Percentiles rank a stretch among this genome's conserved stretches.
Conservation (phyloP, 2,888 invertebrate species). For the Sepioteuthis lessoniana region DNA sequence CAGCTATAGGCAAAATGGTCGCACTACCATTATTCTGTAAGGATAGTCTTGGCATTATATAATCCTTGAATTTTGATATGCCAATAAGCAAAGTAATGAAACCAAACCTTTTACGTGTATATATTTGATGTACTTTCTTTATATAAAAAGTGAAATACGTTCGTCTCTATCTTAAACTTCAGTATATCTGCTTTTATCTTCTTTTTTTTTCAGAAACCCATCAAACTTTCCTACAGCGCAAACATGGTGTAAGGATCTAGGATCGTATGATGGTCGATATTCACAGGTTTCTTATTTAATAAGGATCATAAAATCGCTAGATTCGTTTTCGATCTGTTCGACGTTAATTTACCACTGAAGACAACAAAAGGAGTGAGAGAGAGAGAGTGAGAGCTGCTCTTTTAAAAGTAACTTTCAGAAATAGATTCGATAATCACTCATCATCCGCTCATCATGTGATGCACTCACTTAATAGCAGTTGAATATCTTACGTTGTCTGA, state of each 20-base stretch:
- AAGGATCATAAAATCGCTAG: not conserved
- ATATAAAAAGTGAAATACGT: no score
- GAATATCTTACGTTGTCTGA: not conserved
- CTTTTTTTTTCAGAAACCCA: not conserved
- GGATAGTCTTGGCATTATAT: no score
- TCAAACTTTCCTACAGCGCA: not conserved
- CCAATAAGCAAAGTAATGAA: no score
- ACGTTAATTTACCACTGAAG: not conserved
- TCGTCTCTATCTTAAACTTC: no score
- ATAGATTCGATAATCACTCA: slow-evolving; percentile 11
- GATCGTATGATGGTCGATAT: not conserved
- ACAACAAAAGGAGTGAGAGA: no score
- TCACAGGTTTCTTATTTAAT: not conserved
- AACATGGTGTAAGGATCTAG: not conserved
- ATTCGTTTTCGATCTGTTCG: not conserved
- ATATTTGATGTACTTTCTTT: no score
- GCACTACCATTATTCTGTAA: no score
- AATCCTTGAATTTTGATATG: no score
- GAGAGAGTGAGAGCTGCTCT: no score
- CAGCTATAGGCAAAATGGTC: no score
- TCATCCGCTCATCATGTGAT: not conserved
- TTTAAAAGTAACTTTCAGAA: not conserved
- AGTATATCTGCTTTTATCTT: no score
- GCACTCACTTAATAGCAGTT: not conserved
- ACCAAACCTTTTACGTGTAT: no score